Base-by-base conservation (phyloP, 1,140 invertebrate genomes). In the Leptonema lineaticorne region DNA sequence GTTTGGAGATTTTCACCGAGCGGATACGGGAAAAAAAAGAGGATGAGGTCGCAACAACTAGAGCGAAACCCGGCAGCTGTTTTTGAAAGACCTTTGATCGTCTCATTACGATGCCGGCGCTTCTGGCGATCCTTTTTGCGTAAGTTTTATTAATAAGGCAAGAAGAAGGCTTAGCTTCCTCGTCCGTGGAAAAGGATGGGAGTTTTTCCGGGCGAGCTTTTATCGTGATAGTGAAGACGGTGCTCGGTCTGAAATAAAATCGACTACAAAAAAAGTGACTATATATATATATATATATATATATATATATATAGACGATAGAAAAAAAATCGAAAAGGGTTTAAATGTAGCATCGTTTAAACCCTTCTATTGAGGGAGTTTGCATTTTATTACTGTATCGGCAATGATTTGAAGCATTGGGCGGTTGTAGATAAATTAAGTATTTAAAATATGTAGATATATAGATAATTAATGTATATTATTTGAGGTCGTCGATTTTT, bases 81-180 rank as follows among this genome's bases (percentile, higher is more conserved):
- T 59, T 59, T 59, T 28, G 57, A 59, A 59, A 37, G 57, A 59
- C 57, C 57, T 59, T 59, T 59, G 57, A 59, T 33, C 57, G 30
- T 59, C 57, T 59, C 30, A 59, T 59, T 59, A 59, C 57, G 28
- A 53, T 53, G 50, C 50, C 50, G 50, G 9, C 9, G 50, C 50
- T 53, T 24, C 46, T 48, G 46, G 46, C 46, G 46, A 48, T 48
- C 46, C 50, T 53, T 53, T 53, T 53, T 53, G 50, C 50, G 24
- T 24, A 53, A 53, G 50, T 53, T 53, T 53, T 53, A 53, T 53
- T 53, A 53, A 53, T 53, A 53, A 53, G 50, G 24, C 20, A 22
- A 24, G 22, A 26, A 16, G 11, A 26, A 53, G 50, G 50, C 24
- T 53, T 53, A 24, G 18, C 24, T 24, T 24, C 16, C 2, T 9